Base-by-base conservation (phyloP, 2,888 invertebrate species). In the Nasonia oneida region DNA sequence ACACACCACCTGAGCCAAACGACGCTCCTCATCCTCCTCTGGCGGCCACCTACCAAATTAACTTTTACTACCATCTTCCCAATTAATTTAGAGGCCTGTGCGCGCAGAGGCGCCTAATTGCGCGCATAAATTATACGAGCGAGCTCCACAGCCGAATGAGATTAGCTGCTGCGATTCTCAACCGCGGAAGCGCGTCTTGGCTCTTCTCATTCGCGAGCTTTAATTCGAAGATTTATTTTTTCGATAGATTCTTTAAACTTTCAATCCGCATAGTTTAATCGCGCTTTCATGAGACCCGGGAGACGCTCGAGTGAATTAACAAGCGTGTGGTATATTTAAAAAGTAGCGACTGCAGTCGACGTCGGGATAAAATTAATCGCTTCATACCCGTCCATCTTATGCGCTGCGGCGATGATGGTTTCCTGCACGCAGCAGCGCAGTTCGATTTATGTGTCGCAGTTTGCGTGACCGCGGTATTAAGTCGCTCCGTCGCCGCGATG, bases 1-100 rank as follows among this genome's bases (percentile, higher is more conserved):
- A 84, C 92, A 89, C 92, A 89, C 91, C 92, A 92, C 90, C 91
- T 92, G 92, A 90, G 89, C 90, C 89, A 90, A 92, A 92, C 90
- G 92, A 90, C 91, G 91, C 81, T 50, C 10, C 73, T 86, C 77
- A 89, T 88, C 89, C 81, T 85, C 77, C 84, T 87, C 89, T 89
- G 4, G n/a, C 1, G 89, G 89, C 90, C 87, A 90, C 90, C 91
- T 90, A 92, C 90, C 90, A 92, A 92, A 92, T 92, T 92, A 92
- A 92, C 91, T 92, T 92, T 92, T 92, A 92, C 92, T 91, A 90
- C 90, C 91, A 89, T 90, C 91, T 91, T 91, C 90, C 90, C 91
- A 92, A 92, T 92, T 92, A 92, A 92, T 92, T 92, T 92, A 90
- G 91, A 91, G 88, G 89, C 89, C 90, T 89, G 87, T 86, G 87